phyloP scores from a whole-genome alignment of 92 coral and sea anemone species.

The Epizoanthus illoricatus region DNA sequence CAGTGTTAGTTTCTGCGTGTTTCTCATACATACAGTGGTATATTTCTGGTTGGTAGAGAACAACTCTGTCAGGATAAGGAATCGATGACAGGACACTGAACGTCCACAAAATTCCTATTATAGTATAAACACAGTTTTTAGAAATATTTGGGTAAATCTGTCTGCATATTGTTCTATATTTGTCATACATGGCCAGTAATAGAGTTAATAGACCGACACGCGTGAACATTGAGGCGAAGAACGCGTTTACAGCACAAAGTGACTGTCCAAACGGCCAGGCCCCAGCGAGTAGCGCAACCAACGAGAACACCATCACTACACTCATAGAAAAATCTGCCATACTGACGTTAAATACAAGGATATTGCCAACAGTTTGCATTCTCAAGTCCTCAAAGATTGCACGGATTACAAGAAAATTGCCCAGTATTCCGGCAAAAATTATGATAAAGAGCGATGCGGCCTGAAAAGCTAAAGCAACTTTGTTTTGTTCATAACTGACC shows the following conservation, averaged over 20 bases:
- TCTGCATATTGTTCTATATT: slow-evolving; percentile 24
- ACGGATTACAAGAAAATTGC: slow-evolving; percentile 16
- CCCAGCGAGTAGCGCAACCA: slow-evolving; percentile 9
- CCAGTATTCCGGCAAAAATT: not conserved
- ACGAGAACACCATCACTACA: not conserved
- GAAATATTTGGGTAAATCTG: not conserved
- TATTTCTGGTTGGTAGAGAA: not conserved
- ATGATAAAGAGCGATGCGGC: slow-evolving; percentile 7
- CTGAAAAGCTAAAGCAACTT: slow-evolving; percentile 16
- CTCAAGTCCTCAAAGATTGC: slow-evolving; percentile 7
- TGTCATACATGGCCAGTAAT: not conserved
- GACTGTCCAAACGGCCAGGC: slow-evolving; percentile 1
- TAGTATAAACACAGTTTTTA: not conserved
- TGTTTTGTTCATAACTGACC: not conserved
- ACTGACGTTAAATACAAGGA: slow-evolving; percentile 27
- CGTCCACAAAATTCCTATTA: not conserved
- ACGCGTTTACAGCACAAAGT: not conserved
- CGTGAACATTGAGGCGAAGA: not conserved
- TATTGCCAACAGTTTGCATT: slow-evolving; percentile 21
- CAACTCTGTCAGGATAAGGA: slow-evolving; percentile 3
- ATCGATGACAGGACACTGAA: not conserved
- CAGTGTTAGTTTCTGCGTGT: not conserved
- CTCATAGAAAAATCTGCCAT: slow-evolving; percentile 34
- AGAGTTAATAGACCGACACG: not conserved
- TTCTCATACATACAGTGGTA: slow-evolving; percentile 10